Evolutionary conservation across 2,797 vertebrate genomes (phyloP), one percentile per base, ranked within the genome.

Genomic region (Petrocephalus sullivani): DNA sequence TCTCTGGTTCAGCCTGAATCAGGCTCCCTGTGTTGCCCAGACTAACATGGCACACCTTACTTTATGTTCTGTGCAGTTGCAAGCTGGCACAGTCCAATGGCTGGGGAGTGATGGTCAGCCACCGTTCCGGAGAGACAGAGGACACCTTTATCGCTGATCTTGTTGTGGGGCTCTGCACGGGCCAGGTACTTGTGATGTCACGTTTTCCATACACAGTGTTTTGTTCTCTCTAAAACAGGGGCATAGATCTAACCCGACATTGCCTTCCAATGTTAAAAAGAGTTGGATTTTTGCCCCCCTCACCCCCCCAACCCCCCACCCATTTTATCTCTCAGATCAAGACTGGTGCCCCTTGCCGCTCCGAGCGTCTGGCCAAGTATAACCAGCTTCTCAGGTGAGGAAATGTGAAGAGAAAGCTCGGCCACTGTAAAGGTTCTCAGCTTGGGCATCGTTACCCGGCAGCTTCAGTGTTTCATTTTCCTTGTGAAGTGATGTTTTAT

Each of bases 71-170:
- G 16, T 84, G 19, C 46, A 99, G 98, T 90, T 99, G 98, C 93
- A 99, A 99, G 94, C 92, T 99, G 92, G 98, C 98, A 37, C 98
- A 99, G 95, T 96, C 94, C 92, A 99, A 96, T 0, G 98, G 98
- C 88, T 99, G 98, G 98, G 98, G 98, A 0, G 98, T 99, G 93
- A 99, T 99, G 98, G 98, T 99, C 93, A 99, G 98, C 87, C 98
- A 99, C 89, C 98, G 98, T 90, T 99, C 98, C 0, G 98, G 98
- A 89, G 98, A 99, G 94, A 99, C 98, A 0, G 98, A 99, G 91
- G 98, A 99, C 58, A 99, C 98, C 90, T 99, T 99, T 95, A 99
- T 99, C 1, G 98, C 98, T 49, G 98, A 99, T 92, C 95, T 99
- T 90, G 98, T 99, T 4, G 98, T 99, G n/a, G 98, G 98, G 3